phyloP scores from a whole-genome alignment of 2,888 invertebrate genomes.

The Trypoxylon attenuatum region DNA sequence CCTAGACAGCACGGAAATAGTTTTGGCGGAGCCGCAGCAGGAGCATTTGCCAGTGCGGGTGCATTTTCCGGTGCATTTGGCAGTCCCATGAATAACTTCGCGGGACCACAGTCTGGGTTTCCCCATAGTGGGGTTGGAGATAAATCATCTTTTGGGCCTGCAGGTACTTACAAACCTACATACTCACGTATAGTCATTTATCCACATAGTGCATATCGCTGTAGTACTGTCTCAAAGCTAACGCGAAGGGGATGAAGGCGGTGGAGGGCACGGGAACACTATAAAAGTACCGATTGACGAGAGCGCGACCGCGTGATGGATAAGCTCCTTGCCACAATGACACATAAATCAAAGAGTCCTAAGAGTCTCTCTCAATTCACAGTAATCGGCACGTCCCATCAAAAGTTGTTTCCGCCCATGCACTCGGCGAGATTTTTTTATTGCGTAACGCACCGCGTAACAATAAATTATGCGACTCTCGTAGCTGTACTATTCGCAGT shows the following conservation, averaged over 20 bases:
- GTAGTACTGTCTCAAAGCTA: too few relatives aligned
- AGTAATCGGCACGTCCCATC: slow-evolving; percentile 15
- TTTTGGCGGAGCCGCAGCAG: neutral
- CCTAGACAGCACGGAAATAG: too few relatives aligned
- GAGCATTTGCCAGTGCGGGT: neutral
- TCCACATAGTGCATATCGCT: too few relatives aligned
- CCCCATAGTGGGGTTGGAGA: too few relatives aligned
- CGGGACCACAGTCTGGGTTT: too few relatives aligned
- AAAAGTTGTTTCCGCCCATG: slow-evolving; percentile 28
- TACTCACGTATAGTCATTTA: too few relatives aligned
- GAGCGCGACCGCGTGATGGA: slow-evolving; percentile 22
- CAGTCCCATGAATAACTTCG: slow-evolving; percentile 15
- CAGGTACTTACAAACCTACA: too few relatives aligned
- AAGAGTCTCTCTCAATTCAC: slow-evolving; percentile 35
- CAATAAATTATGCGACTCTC: neutral
- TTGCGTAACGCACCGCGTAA: slow-evolving; percentile 5
- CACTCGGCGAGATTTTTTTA: neutral
- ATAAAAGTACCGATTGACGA: too few relatives aligned
- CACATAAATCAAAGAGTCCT: slow-evolving; percentile 43
- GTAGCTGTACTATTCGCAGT: too few relatives aligned
- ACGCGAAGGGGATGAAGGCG: too few relatives aligned
- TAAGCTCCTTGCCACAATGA: slow-evolving; percentile 30
- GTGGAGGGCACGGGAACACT: too few relatives aligned
- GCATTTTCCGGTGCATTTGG: slow-evolving; percentile 22
- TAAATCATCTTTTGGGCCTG: neutral